These are phyloP conservation scores for Mycteria americana DNA, from an alignment of 2,797 vertebrate species.

Conservation along the genomic window DNA sequence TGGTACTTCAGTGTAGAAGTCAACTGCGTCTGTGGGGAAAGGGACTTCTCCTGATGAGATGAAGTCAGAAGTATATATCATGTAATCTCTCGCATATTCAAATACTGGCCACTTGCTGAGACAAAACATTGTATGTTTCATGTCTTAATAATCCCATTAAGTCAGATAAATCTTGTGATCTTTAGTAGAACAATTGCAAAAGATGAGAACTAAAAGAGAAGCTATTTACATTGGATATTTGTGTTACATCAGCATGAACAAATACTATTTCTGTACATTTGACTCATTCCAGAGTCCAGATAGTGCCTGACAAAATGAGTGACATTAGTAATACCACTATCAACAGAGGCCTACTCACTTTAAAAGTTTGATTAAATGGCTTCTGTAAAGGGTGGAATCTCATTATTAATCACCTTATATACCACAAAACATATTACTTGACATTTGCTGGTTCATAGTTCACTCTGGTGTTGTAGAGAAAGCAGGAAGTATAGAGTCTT, in stretches of 20 bases:
- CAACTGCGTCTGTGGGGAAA: background rate
- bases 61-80: background rate
- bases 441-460: background rate
- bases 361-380: background rate
- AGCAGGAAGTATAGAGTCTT: background rate
- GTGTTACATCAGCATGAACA: background rate
- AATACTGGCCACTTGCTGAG: background rate
- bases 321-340: background rate
- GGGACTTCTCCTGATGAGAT: background rate
- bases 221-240: background rate
- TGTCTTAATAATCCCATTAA: background rate
- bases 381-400: background rate
- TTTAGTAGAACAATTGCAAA: background rate
- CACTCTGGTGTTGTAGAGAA: background rate
- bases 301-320: background rate
- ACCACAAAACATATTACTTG: background rate
- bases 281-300: background rate
- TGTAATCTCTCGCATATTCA: background rate
- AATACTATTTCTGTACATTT: background rate
- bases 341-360: background rate
- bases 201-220: background rate
- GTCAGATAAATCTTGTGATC: background rate
- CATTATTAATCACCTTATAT: background rate
- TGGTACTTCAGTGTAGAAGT: background rate
- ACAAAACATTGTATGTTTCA: background rate